Conservation (phyloP, 2,888 invertebrate genomes). For the Clusia tigrina region DNA sequence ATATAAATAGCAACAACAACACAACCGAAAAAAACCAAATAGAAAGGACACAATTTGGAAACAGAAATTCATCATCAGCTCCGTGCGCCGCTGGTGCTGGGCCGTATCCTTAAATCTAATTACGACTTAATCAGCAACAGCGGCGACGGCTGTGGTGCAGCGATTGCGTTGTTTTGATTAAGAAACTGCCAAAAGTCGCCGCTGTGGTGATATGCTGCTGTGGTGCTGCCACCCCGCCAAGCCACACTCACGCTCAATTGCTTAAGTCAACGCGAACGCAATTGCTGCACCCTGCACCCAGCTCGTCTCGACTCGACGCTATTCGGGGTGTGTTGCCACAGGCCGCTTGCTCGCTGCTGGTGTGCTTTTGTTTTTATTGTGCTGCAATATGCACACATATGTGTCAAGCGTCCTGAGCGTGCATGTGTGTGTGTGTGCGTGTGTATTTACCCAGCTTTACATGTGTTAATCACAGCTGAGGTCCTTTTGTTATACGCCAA, state of each 20-base stretch:
- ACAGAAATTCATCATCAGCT: constrained; percentile 23
- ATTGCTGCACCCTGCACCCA: not conserved
- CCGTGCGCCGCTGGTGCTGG: constrained; percentile 50
- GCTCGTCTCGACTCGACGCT: not conserved
- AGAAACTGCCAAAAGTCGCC: constrained; percentile 34
- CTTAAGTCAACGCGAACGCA: constrained; percentile 53
- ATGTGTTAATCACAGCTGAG: constrained; percentile 56
- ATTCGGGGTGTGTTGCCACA: not conserved
- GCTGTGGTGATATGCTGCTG: no score
- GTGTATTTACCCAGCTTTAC: constrained; percentile 43
- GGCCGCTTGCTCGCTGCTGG: constrained; percentile 12
- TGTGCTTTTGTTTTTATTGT: constrained; percentile 15
- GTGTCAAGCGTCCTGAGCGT: not conserved
- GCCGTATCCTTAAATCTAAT: constrained; percentile 65
- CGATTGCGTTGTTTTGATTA: constrained; percentile 14
- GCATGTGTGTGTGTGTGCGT: not conserved
- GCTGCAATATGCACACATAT: not conserved
- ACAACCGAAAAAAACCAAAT: not conserved
- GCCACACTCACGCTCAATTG: constrained; percentile 58
- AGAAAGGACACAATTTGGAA: not conserved
- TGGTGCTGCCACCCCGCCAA: constrained; percentile 27
- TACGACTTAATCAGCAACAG: constrained; percentile 65
- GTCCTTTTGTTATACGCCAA: constrained; percentile 39
- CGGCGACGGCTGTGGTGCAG: constrained; percentile 42
- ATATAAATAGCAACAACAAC: not conserved